Evolutionary conservation across 2,888 invertebrate genomes (phyloP).

Genomic region (Hoplodrina ambigua): DNA sequence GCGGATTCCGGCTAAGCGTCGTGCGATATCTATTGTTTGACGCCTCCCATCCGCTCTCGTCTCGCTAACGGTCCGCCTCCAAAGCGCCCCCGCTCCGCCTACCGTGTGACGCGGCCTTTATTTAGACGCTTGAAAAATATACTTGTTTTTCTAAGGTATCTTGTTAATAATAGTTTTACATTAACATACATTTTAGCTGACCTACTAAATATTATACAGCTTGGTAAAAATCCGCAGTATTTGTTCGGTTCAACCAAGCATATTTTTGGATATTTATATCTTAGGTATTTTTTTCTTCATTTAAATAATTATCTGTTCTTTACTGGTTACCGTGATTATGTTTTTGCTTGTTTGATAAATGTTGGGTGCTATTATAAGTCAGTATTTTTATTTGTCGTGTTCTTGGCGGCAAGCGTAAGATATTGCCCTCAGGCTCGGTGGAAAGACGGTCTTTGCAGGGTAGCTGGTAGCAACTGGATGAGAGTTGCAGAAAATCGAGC

Average conservation of each 20-base stretch:
- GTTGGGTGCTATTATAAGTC: neutral
- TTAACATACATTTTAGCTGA: slow-evolving; percentile 28
- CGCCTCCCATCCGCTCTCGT: slow-evolving; percentile 46
- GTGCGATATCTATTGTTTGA: slow-evolving; percentile 36
- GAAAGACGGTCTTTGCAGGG: no score
- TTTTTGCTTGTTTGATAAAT: slow-evolving; percentile 11
- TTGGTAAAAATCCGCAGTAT: slow-evolving; percentile 10
- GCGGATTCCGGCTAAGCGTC: slow-evolving; percentile 32
- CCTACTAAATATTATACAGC: slow-evolving; percentile 17
- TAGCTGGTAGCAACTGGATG: no score
- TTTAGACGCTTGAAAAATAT: slow-evolving; percentile 19
- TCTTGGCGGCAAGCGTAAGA: no score
- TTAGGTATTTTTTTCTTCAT: slow-evolving; percentile 5
- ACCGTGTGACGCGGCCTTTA: slow-evolving; percentile 19
- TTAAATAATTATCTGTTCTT: slow-evolving; percentile 27
- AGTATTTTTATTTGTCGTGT: neutral
- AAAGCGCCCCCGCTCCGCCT: slow-evolving; percentile 42
- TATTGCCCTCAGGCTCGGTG: no score
- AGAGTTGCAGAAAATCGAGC: no score
- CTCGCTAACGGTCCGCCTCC: slow-evolving; percentile 20
- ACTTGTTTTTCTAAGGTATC: slow-evolving; percentile 38
- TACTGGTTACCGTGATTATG: slow-evolving; percentile 5
- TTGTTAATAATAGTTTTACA: slow-evolving; percentile 29
- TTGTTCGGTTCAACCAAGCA: slow-evolving; percentile 11
- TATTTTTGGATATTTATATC: neutral